Base-by-base conservation (phyloP, 64 coral and sea anemone species). In the Montipora capricornis region DNA sequence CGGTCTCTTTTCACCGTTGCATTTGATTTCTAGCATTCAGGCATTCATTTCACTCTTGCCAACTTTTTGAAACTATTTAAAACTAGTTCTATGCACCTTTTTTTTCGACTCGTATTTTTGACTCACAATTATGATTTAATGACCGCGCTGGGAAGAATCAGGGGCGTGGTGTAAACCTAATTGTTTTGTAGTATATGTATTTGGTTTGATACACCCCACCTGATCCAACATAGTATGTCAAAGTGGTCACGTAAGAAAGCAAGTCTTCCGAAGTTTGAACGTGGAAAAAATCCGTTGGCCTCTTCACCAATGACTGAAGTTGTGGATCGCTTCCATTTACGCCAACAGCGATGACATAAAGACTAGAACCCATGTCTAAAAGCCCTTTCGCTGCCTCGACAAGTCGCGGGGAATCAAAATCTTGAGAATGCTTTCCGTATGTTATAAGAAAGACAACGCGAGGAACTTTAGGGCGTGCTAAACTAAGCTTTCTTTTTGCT, bases 381-480 rank as follows among this genome's bases (percentile, higher is more conserved):
- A 92, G 44, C 6, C 81, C 50, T 10, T 81, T 68, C 24, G 53
- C 81, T 47, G 78, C 51, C 0, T 55, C 82, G 5, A 26, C 68
- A 9, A 92, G 81, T 76, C 69, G 69, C 47, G 24, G 74, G 6
- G 57, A 80, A 47, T 64, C 74, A 29, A 81, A 81, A 12, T 80
- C 16, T 44, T 64, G 90, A 16, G 78, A n/a, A 8, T 80, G 78
- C 6, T 62, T 73, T 19, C 90, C 90, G 49, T 84, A 92, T 20
- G 90, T 75, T 47, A 92, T 75, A 7, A 92, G 71, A 58, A 92
- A 61, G 7, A 92, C 80, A 26, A 92, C 74, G 5, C 45, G 4
- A 20, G 90, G 53, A 11, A 84, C 68, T 16, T 46, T 77, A 0
- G 67, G 47, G 37, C 90, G 81, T 45, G 67, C 90, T 11, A 13